Conservation (phyloP, 2,113 vertebrate species). For the Tamias sibiricus region DNA sequence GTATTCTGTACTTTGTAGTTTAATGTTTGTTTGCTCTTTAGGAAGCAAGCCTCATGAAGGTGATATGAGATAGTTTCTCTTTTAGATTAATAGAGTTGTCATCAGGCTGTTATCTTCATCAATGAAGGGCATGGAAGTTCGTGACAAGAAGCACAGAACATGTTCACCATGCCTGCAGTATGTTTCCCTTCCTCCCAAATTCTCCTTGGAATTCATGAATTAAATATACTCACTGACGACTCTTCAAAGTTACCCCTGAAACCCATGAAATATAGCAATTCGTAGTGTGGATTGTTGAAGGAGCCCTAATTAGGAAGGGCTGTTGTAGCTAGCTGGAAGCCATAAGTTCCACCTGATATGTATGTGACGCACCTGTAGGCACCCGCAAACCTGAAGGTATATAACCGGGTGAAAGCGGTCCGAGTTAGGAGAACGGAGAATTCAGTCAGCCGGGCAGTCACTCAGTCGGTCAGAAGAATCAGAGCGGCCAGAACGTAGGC, state of each 20-base stretch:
- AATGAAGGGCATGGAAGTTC: neutral
- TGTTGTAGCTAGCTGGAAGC: no score
- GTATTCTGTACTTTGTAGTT: neutral
- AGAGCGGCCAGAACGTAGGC: no score
- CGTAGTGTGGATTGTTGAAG: no score
- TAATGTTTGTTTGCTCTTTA: neutral
- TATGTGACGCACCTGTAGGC: no score
- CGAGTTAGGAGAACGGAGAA: no score
- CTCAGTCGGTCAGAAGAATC: no score
- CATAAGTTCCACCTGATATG: no score
- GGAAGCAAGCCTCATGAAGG: neutral
- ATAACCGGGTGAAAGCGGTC: no score
- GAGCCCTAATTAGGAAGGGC: no score
- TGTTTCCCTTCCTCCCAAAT: conserved; percentile 5
- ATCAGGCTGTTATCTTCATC: neutral
- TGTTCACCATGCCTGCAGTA: neutral
- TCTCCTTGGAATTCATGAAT: neutral
- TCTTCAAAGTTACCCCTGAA: neutral
- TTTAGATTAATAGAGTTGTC: neutral
- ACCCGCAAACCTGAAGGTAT: no score
- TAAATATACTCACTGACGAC: neutral
- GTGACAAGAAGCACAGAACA: neutral
- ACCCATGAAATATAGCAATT: neutral
- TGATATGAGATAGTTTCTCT: neutral
- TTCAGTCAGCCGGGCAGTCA: no score